phyloP scores from a whole-genome alignment of 2,797 vertebrate species.

The Epinephelus awoara region DNA sequence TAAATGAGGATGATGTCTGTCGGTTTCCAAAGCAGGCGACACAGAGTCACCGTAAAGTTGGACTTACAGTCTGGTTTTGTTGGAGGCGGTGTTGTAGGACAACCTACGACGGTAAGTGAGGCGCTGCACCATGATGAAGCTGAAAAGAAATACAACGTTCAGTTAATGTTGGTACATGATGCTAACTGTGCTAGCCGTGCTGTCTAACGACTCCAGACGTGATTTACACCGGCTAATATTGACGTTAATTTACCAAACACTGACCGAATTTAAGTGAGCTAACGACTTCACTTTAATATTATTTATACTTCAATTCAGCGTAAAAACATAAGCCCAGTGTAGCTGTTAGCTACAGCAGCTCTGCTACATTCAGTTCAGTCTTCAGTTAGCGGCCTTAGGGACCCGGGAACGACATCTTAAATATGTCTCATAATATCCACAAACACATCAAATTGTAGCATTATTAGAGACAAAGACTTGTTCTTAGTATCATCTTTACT shows the following conservation, averaged over 20 bases:
- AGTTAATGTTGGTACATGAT: not conserved
- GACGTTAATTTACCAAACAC: rapidly evolving
- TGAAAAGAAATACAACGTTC: slow-evolving; percentile 21
- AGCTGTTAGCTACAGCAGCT: rapidly evolving
- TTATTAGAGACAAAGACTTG: rapidly evolving
- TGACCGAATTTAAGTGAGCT: no score
- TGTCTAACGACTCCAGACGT: not conserved
- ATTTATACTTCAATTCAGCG: rapidly evolving
- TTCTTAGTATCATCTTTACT: rapidly evolving
- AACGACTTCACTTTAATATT: rapidly evolving
- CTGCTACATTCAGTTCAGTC: not conserved
- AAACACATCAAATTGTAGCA: slow-evolving; percentile 19
- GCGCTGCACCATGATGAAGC: slow-evolving; percentile 95
- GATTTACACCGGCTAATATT: not conserved
- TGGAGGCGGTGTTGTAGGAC: slow-evolving; percentile 99
- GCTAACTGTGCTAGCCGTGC: slow-evolving; percentile 7
- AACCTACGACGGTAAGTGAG: slow-evolving; percentile 99
- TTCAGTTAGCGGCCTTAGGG: slow-evolving; percentile 9
- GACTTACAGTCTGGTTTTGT: slow-evolving; percentile 98
- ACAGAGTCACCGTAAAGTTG: rapidly evolving
- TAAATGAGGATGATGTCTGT: not conserved
- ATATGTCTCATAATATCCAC: not conserved
- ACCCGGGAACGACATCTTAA: not conserved
- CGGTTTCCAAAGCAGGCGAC: no score
- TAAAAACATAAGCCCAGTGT: rapidly evolving